Percentiles rank a stretch among this genome's conserved stretches.
These are phyloP conservation scores for Drosophila kambysellisi DNA, from an alignment of 2,888 invertebrate species.

Conservation along the genomic window DNA sequence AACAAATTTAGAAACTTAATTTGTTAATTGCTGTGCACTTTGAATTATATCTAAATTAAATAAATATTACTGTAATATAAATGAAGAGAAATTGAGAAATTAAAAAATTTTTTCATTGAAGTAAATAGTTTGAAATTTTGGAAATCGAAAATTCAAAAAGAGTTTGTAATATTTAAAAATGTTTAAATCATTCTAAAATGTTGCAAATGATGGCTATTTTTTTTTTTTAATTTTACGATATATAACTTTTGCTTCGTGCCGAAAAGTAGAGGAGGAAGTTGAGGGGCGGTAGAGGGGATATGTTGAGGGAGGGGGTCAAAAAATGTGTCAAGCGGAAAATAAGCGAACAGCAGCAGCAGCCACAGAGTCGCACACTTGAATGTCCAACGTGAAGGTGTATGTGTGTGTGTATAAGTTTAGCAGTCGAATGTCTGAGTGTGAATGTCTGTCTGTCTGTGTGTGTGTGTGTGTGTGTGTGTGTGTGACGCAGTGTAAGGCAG, in stretches of 20 bases:
- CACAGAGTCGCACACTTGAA: constrained; percentile 16
- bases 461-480: constrained; percentile 1
- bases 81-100: background rate
- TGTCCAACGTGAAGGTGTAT: constrained; percentile 27
- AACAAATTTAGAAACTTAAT: background rate
- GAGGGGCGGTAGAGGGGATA: background rate
- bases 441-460: background rate
- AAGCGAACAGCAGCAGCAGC: constrained; percentile 14
- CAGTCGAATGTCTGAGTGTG: constrained; percentile 6
- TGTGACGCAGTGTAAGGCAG: constrained; percentile 21
- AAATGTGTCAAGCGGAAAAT: constrained; percentile 40
- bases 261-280: background rate
- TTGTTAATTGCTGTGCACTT: too few species aligned
- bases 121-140: background rate
- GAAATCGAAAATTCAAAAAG: background rate
- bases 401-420: constrained; percentile 32
- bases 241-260: background rate
- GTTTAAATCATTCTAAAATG: background rate
- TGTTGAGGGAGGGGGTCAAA: background rate
- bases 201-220: background rate
- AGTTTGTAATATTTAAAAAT: background rate
- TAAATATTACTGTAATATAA: background rate
- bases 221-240: background rate
- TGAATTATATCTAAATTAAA: too few species aligned
- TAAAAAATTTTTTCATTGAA: too few species aligned